Evolutionary conservation across 2,888 invertebrate species (phyloP).

Genomic region (Napeogenes sylphis): DNA sequence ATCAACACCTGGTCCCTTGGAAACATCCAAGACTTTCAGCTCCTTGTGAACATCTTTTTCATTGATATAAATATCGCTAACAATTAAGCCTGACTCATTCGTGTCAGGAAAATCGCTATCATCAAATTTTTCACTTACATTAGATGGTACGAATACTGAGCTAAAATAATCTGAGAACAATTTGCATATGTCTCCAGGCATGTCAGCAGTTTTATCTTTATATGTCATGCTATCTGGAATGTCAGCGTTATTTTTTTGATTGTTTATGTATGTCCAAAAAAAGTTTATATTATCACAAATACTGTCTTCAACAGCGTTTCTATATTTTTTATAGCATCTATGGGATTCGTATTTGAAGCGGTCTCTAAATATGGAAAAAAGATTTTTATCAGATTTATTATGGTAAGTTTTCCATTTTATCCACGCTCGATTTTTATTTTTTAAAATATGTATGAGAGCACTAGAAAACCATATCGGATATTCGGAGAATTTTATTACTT

Average conservation of each 20-base stretch:
- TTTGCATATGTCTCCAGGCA: not conserved
- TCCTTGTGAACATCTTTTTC: constrained; percentile 1
- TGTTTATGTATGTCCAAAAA: not conserved
- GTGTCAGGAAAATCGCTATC: not conserved
- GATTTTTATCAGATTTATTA: not conserved
- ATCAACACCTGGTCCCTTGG: constrained; percentile 6
- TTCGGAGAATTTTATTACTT: not conserved
- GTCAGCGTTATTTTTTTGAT: not conserved
- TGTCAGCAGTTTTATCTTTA: not conserved
- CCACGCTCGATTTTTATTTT: not conserved
- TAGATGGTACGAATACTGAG: not conserved
- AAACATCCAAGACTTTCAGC: not conserved
- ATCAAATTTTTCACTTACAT: not conserved
- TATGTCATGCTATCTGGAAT: not conserved
- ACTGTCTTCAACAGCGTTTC: not conserved
- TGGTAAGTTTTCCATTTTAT: not conserved
- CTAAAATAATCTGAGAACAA: not conserved
- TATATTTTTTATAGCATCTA: not conserved
- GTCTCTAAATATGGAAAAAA: not conserved
- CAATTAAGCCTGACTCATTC: not conserved
- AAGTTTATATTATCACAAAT: not conserved
- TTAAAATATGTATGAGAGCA: not conserved
- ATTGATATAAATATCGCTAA: not conserved
- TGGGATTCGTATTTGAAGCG: not conserved
- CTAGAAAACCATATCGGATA: not conserved